Percentiles rank a stretch among this genome's conserved stretches.
phyloP scores from a whole-genome alignment of 2,888 invertebrate species.

The Ornithoptera priamus region DNA sequence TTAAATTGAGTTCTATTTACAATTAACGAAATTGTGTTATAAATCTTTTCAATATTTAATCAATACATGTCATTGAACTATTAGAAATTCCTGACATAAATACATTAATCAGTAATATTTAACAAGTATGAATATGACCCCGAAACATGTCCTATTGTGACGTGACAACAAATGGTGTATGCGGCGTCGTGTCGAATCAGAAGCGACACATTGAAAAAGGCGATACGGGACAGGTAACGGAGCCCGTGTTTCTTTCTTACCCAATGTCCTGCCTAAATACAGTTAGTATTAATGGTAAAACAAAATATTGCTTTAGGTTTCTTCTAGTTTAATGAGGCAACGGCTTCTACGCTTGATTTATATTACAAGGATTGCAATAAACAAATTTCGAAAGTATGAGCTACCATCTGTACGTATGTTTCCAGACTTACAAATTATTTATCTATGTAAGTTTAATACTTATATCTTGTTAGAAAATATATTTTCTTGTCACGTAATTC shows the following conservation, averaged over 20 bases:
- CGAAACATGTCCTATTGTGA: slow-evolving; percentile 69
- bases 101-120: slow-evolving; percentile 59
- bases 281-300: slow-evolving; percentile 18
- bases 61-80: slow-evolving; percentile 55
- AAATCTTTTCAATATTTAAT: neutral
- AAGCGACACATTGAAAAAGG: slow-evolving; percentile 69
- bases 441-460: neutral
- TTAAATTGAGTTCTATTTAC: neutral
- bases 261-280: slow-evolving; percentile 39
- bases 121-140: slow-evolving; percentile 64
- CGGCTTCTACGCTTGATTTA: slow-evolving; percentile 26
- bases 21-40: neutral
- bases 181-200: slow-evolving; percentile 74
- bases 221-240: slow-evolving; percentile 74
- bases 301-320: slow-evolving; percentile 21
- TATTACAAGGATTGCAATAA: slow-evolving; percentile 26
- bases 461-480: neutral
- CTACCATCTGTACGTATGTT: neutral
- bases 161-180: slow-evolving; percentile 60
- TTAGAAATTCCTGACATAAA: slow-evolving; percentile 63
- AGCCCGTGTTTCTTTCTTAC: slow-evolving; percentile 36
- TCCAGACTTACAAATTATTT: neutral
- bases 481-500: slow-evolving; percentile 7
- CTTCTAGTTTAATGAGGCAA: slow-evolving; percentile 22
- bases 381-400: slow-evolving; percentile 18